Base-by-base conservation (phyloP, 2,113 vertebrate genomes). In the Serinus canaria region DNA sequence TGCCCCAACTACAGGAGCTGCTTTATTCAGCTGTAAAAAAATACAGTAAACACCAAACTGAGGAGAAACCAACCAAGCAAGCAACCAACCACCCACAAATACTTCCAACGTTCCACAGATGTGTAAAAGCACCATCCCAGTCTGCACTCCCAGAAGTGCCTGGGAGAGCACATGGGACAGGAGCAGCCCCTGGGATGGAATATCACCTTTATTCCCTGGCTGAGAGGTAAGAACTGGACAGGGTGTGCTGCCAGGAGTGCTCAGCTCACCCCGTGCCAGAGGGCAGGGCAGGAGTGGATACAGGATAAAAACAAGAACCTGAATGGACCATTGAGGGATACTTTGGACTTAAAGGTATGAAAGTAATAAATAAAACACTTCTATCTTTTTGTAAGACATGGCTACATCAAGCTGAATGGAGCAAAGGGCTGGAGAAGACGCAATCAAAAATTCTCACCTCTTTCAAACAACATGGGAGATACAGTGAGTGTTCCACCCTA, bases 321-420 rank as follows among this genome's bases (percentile, higher is more conserved):
- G 19, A 85, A 77, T 0, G 1, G 50, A 59, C 46, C 33, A 15
- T 6, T 78, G 46, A 68, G 67, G 66, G 50, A 44, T 59, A 33
- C 30, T 75, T 24, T 73, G 91, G 78, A 87, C 84, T 76, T 58
- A 67, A 88, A 52, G 33, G 33, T 18, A 89, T 53, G 49, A 92
- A 91, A 53, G 72, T 75, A 97, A 96, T 91, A 95, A 96, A 96
- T 89, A 94, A 91, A 95, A 30, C 46, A 50, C 27, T 24, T 74
- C 27, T 81, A 80, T 86, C n/a, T 77, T 78, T 87, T 67, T 83
- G 68, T 88, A 88, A 94, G 91, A 83, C 55, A 12, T 41, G 85
- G 94, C 96, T 95, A 91, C 94, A 95, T 88, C 73, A 7, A 74
- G 70, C 47, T 83, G 91, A 94, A 75, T 13, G 30, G 58, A 93